Base-by-base conservation (phyloP, 2,113 vertebrate genomes). In the Aptenodytes patagonicus region DNA sequence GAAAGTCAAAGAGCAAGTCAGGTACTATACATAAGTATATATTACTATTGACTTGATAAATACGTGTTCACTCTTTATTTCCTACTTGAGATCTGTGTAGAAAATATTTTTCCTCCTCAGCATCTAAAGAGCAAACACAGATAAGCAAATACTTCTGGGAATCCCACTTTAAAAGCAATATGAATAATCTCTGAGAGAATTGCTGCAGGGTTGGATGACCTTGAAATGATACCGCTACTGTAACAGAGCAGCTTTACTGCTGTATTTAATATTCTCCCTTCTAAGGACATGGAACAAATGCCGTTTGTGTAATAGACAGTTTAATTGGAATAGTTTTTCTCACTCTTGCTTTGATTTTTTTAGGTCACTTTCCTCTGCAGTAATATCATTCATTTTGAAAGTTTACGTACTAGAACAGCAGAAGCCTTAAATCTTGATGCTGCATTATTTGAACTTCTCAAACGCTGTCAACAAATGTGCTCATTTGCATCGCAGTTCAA, bases 361-460 rank as follows among this genome's bases (percentile, higher is more conserved):
- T 78, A 99, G 98, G 98, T 99, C 82, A 99, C 99, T 51, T 99
- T 99, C 97, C 98, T 99, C 65, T 99, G 99, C 98, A 99, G 99
- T 93, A 99, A 99, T 44, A 99, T 99, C 96, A 98, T 99, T 78
- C 99, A 99, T 96, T 99, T 99, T 93, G 99, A 99, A 97, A 98
- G 99, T 44, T 98, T 99, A 38, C 99, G 99, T 40, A 99, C 99
- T 1, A 99, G 99, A 69, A 99, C 99, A 72, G 97, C 99, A 3
- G 99, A 99, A 96, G 99, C 99, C 57, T 98, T 99, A 77, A 99
- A 98, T 95, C 98, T 99, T 62, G 99, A 99, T 25, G 95, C 99
- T 11, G 98, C 99, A 0, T 97, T 99, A 94, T 99, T 99, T 88
- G 99, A 99, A 38, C 98, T 99, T 72, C 98, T 99, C 95, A 99